Evolutionary conservation across 2,888 invertebrate species (phyloP).

Genomic region (Pilophorus perplexus): DNA sequence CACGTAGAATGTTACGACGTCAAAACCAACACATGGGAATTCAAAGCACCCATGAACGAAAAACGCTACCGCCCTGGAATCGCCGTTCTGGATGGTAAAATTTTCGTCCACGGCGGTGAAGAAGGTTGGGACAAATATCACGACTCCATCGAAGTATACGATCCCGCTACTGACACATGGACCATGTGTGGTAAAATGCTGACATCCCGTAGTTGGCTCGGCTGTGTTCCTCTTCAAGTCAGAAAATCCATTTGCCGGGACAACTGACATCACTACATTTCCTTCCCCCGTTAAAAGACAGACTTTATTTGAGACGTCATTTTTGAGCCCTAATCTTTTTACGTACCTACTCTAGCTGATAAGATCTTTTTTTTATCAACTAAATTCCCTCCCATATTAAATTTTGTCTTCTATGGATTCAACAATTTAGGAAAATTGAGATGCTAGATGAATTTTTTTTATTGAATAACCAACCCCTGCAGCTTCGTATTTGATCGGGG

Average conservation of each 20-base stretch:
- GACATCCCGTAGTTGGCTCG: constrained; percentile 56
- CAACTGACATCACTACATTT: constrained; percentile 25
- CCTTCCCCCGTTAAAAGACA: constrained; percentile 3
- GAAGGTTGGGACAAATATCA: constrained; percentile 57
- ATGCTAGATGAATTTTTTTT: too few species aligned
- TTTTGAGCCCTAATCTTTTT: too few species aligned
- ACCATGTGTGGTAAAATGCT: constrained; percentile 55
- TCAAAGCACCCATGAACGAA: constrained; percentile 54
- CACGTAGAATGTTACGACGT: constrained; percentile 56
- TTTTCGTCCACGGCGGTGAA: constrained; percentile 56
- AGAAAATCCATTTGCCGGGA: constrained; percentile 33
- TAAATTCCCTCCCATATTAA: too few species aligned
- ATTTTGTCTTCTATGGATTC: too few species aligned
- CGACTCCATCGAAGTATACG: constrained; percentile 56
- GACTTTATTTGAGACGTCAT: too few species aligned
- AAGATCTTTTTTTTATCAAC: too few species aligned
- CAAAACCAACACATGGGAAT: constrained; percentile 53
- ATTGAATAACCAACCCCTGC: too few species aligned
- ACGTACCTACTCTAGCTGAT: too few species aligned
- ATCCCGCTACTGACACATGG: constrained; percentile 53
- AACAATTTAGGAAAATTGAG: too few species aligned
- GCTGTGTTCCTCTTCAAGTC: constrained; percentile 54
- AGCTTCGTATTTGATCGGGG: too few species aligned
- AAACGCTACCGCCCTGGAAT: constrained; percentile 55
- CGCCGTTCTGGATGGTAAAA: constrained; percentile 54